Base-by-base conservation (phyloP, 2,888 invertebrate genomes). In the Nomada lathburiana region DNA sequence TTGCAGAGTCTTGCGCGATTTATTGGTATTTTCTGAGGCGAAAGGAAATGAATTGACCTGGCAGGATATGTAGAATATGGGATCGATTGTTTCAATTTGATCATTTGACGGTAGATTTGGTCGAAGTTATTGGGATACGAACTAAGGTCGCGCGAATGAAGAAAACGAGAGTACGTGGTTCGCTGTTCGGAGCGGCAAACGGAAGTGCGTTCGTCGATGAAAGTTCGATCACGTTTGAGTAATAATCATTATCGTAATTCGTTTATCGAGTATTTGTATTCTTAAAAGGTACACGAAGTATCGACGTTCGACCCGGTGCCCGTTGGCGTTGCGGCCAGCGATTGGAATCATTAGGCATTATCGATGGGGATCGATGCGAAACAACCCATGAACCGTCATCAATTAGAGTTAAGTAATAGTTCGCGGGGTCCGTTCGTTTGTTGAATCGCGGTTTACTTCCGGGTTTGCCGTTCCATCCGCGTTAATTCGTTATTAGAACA, bases 281-380 rank as follows among this genome's bases (percentile, higher is more conserved):
- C 18, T 55, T 20, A n/a, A 44, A 29, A 20, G 50, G 23, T 16
- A 60, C 36, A 20, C 23, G 52, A 44, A 26, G 29, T n/a, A 23
- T 36, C 71, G 65, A 23, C 20, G 72, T 4, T 59, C 16, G 70
- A 72, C 50, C 59, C 74, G 62, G 70, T 81, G 77, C 87, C 76
- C 79, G 65, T 42, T 65, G 67, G 83, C 72, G 70, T 75, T 57
- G n/a, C 62, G 20, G 80, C 47, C 67, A 76, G 79, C 75, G 80
- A 82, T 83, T 65, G 73, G 77, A 80, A 84, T 89, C 87, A 88
- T 88, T 88, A 88, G 83, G 73, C 86, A 82, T 89, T 89, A 88
- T 89, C 89, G 88, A 89, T 89, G 88, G 80, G 62, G 86, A 80
- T 85, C 85, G 83, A 89, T 83, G 82, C 83, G 84, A 83, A 87